These are phyloP conservation scores for Ciona savignyi DNA, from an alignment of 23 tunicate genomes.

Conservation along the genomic window DNA sequence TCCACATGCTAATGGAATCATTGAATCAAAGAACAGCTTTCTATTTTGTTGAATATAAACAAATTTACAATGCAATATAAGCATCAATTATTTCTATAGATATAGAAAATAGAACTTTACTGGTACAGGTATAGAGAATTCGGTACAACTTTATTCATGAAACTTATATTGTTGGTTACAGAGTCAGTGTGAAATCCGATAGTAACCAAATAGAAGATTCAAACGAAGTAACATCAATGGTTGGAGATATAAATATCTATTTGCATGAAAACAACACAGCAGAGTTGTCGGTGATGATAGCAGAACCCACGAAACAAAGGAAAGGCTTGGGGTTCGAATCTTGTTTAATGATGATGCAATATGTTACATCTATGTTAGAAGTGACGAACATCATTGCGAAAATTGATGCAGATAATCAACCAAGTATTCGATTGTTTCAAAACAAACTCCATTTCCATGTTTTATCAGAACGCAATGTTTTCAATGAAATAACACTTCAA, in stretches of 20 bases:
- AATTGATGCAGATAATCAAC: conserved; percentile 42
- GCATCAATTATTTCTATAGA: too few relatives aligned
- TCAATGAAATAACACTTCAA: too few relatives aligned
- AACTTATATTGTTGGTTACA: too few relatives aligned
- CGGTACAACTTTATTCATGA: too few relatives aligned
- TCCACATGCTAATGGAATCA: too few relatives aligned
- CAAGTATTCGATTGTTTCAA: conserved; percentile 40
- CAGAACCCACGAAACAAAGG: conserved; percentile 32
- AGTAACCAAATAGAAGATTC: neutral
- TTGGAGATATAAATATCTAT: conserved; percentile 81
- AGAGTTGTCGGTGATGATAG: conserved; percentile 83
- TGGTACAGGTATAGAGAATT: too few relatives aligned
- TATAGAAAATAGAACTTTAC: too few relatives aligned
- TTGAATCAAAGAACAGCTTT: too few relatives aligned
- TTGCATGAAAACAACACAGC: conserved; percentile 26
- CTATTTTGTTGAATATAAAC: too few relatives aligned
- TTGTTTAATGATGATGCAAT: conserved; percentile 40
- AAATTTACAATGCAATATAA: too few relatives aligned
- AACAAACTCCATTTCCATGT: conserved; percentile 35
- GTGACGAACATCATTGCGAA: conserved; percentile 43
- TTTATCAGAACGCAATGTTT: too few relatives aligned
- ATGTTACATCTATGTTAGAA: conserved; percentile 18
- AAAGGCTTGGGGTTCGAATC: conserved; percentile 69
- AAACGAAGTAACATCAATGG: conserved; percentile 34
- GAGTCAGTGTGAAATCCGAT: too few relatives aligned